phyloP scores from a whole-genome alignment of 1,140 invertebrate genomes.

The Drosophila orena region DNA sequence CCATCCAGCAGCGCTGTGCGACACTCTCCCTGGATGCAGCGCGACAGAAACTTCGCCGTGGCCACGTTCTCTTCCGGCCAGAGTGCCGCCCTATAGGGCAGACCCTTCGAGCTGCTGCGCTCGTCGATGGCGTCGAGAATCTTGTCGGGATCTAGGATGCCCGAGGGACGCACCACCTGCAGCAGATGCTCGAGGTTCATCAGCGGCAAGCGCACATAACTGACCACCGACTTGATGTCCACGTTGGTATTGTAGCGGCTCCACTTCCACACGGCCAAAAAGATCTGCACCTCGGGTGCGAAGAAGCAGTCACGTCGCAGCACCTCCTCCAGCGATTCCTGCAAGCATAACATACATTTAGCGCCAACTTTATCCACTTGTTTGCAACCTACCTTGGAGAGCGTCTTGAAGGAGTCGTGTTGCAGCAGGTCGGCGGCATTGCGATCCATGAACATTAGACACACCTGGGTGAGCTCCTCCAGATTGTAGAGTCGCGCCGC shows the following conservation, averaged over 20 bases:
- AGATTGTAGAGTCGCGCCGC: constrained; percentile 90
- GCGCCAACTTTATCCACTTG: neutral
- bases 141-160: constrained; percentile 93
- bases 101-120: constrained; percentile 90
- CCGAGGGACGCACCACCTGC: constrained; percentile 93
- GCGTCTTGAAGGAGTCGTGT: constrained; percentile 92
- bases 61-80: constrained; percentile 97
- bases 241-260: constrained; percentile 90
- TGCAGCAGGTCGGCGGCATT: constrained; percentile 93
- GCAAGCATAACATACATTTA: neutral
- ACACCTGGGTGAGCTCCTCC: constrained; percentile 88
- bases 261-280: constrained; percentile 94
- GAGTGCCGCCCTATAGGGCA: constrained; percentile 92
- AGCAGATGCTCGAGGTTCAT: constrained; percentile 94
- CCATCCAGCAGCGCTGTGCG: constrained; percentile 94
- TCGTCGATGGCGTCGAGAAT: constrained; percentile 97
- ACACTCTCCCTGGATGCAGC: constrained; percentile 95
- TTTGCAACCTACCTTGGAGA: constrained; percentile 90
- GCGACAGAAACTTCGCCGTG: constrained; percentile 90
- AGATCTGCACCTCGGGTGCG: constrained; percentile 97
- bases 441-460: constrained; percentile 93
- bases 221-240: constrained; percentile 86
- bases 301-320: constrained; percentile 97
- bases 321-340: constrained; percentile 92
- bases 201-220: constrained; percentile 92